These are phyloP conservation scores for Linnaemya vulpina DNA, from an alignment of 2,888 invertebrate genomes.

Conservation along the genomic window DNA sequence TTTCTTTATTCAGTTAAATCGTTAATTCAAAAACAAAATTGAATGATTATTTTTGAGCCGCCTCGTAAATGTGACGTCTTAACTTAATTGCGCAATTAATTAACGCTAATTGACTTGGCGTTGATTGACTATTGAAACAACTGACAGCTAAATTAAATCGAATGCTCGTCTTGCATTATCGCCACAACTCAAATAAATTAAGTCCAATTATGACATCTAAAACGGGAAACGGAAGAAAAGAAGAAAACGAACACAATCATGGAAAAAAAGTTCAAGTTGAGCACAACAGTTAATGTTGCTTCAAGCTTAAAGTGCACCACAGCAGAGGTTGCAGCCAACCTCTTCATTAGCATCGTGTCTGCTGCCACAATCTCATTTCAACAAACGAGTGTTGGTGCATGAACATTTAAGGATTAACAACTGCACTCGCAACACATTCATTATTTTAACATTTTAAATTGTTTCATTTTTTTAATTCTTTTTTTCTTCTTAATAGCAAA, in stretches of 20 bases:
- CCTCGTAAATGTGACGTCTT: too few species aligned
- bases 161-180: neutral
- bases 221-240: neutral
- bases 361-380: neutral
- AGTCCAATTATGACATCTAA: neutral
- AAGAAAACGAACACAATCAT: neutral
- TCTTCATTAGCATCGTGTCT: constrained; percentile 28
- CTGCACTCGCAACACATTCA: constrained; percentile 1
- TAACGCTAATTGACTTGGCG: too few species aligned
- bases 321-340: constrained; percentile 1
- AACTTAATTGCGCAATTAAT: too few species aligned
- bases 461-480: neutral
- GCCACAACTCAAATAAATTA: neutral
- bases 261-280: neutral
- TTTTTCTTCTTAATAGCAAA: neutral
- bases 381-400: constrained; percentile 2
- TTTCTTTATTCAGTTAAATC: too few species aligned
- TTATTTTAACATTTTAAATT: neutral
- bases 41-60: too few species aligned
- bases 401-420: constrained; percentile 22
- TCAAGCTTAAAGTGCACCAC: constrained; percentile 48
- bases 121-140: neutral
- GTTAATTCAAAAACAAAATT: too few species aligned
- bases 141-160: neutral
- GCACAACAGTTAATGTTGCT: constrained; percentile 26